Percentiles rank a stretch among this genome's conserved stretches.
phyloP scores from a whole-genome alignment of 2,888 invertebrate genomes.

The Cantharis rustica region DNA sequence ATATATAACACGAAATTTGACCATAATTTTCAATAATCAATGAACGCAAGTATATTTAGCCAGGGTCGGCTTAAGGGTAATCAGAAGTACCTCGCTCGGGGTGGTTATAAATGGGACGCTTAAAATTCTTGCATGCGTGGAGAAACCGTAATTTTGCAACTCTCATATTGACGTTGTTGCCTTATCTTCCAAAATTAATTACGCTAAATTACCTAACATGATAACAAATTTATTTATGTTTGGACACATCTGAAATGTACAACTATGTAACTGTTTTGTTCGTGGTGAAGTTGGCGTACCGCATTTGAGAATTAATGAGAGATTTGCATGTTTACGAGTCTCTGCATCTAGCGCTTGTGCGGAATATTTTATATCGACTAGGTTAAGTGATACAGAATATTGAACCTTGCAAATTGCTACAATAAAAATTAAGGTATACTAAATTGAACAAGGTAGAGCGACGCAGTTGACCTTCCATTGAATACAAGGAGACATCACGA shows the following conservation, averaged over 20 bases:
- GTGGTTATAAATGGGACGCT: background rate
- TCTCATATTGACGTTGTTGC: background rate
- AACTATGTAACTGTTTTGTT: slow-evolving; percentile 2
- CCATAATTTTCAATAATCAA: background rate
- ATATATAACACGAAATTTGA: background rate
- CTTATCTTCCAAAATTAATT: background rate
- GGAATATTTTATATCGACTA: slow-evolving; percentile 12
- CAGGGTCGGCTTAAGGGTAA: background rate
- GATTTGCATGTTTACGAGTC: slow-evolving; percentile 1
- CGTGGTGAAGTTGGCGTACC: background rate
- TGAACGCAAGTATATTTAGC: background rate
- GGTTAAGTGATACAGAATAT: slow-evolving; percentile 18
- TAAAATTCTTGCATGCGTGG: background rate
- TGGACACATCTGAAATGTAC: slow-evolving; percentile 1
- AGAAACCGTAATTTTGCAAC: background rate
- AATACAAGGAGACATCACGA: slow-evolving; percentile 3
- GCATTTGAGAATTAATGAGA: slow-evolving; percentile 1
- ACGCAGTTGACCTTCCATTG: background rate
- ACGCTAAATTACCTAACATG: background rate
- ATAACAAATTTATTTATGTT: background rate
- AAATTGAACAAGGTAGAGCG: slow-evolving; percentile 9
- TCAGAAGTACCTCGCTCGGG: background rate
- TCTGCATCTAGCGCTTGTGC: background rate
- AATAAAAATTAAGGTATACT: slow-evolving; percentile 1
- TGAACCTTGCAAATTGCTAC: slow-evolving; percentile 13